A percentile compares a stretch with the other conserved stretches of the same genome.
Evolutionary conservation across 1,140 invertebrate genomes (phyloP).

Genomic region (Cherax quadricarinatus): DNA sequence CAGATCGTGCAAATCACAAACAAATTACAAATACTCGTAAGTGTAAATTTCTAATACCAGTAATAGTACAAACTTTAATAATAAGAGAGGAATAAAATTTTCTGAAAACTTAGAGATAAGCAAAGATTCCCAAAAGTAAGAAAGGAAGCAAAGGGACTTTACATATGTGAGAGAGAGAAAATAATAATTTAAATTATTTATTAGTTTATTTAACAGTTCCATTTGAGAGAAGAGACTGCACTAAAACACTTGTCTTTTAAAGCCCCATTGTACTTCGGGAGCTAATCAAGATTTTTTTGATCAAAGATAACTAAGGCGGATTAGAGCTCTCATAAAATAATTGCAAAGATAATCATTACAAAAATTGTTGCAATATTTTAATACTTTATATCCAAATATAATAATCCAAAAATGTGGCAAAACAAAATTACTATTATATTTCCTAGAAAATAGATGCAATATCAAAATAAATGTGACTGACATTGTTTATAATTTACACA

Average conservation of each 20-base stretch:
- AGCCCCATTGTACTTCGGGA: not conserved
- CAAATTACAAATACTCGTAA: too few relatives aligned
- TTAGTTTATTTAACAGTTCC: too few relatives aligned
- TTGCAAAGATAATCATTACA: not conserved
- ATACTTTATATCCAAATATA: not conserved
- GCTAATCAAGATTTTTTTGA: not conserved
- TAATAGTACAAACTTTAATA: too few relatives aligned
- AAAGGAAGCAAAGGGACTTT: not conserved
- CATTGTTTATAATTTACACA: not conserved
- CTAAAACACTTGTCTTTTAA: slow-evolving; percentile 3
- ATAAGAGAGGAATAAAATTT: too few relatives aligned
- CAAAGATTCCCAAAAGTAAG: not conserved
- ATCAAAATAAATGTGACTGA: not conserved
- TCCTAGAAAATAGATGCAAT: not conserved
- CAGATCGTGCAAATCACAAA: too few relatives aligned
- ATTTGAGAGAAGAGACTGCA: not conserved
- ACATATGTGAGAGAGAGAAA: too few relatives aligned
- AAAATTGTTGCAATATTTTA: not conserved
- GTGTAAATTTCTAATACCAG: too few relatives aligned
- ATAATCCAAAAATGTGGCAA: not conserved
- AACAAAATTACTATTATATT: not conserved
- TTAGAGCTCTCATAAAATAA: not conserved
- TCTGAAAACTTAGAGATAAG: not conserved
- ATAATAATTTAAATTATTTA: too few relatives aligned
- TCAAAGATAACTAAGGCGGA: not conserved